Base-by-base conservation (phyloP, 2,797 vertebrate species). In the Neosilurus mollespiculum region DNA sequence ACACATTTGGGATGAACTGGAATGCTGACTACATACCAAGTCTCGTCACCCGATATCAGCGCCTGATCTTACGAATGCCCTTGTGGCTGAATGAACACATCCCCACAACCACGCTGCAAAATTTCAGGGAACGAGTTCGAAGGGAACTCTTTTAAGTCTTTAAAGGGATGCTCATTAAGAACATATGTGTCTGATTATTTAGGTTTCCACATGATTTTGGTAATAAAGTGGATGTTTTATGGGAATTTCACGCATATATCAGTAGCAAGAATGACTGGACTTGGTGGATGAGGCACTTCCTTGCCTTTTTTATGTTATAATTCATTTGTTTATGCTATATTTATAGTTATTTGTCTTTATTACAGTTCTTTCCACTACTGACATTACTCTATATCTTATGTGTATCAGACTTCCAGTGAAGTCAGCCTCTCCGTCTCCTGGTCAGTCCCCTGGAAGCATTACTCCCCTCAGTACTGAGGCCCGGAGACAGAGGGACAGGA, bases 401-500 rank as follows among this genome's bases (percentile, higher is more conserved):
- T 84, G 12, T 90, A 84, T 56, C 86, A 98, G 97, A 51, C 89
- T 96, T 4, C 88, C 86, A 11, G 88, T 90, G 14, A 95, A 90
- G 87, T 87, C 66, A 3, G 91, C 88, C 30, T 95, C 94, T 18
- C 89, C 89, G 0, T 92, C 95, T 8, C 87, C 90, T 20, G 86
- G 90, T 76, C 91, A 62, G 0, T 92, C 93, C 1, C 93, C 94
- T 0, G 92, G 88, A 49, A 80, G 73, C 34, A 87, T 56, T 8
- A 91, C 91, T 3, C 93, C 91, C 0, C 2, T 95, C 20, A 94
- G 95, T 18, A 15, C 85, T 1, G 94, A 95, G 81, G 95, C 94
- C 72, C 93, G 93, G 86, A 90, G 83, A 85, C 92, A 91, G 75
- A 91, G 86, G 66, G 96, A 98, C 82, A 95, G 91, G 89, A 96